phyloP scores from a whole-genome alignment of 1,140 invertebrate genomes.

The Brachionus asplanchnoidis region DNA sequence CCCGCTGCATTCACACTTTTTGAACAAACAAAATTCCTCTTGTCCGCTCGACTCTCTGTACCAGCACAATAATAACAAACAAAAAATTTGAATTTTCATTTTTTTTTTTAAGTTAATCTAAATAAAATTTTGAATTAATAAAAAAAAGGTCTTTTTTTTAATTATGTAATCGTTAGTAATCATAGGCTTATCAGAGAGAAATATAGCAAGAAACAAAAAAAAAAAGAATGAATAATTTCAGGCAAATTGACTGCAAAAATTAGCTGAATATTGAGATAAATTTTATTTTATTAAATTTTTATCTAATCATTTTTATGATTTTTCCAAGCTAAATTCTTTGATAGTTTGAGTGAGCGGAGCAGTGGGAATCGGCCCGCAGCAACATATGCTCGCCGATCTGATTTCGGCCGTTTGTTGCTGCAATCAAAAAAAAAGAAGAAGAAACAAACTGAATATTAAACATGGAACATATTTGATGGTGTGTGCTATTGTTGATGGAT shows the following conservation, averaged over 20 bases:
- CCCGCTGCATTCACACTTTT: background rate
- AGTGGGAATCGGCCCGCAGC: background rate
- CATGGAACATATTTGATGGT: background rate
- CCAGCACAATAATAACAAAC: background rate
- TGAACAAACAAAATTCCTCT: background rate
- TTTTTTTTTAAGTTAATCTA: background rate
- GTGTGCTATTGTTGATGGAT: background rate
- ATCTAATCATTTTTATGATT: conserved; percentile 17
- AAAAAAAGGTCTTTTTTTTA: background rate
- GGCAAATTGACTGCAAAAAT: background rate
- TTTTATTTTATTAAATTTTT: background rate
- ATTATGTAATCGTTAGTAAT: background rate
- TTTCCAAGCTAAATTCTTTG: background rate
- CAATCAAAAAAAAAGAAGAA: background rate
- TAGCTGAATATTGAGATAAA: background rate
- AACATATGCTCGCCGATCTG: background rate
- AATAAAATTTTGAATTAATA: background rate
- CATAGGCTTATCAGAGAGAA: background rate
- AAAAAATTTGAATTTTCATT: background rate
- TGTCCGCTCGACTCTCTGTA: background rate
- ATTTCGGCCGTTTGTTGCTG: background rate
- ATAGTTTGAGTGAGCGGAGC: background rate
- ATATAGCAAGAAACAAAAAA: background rate
- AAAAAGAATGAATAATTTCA: background rate
- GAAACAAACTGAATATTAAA: background rate